Conservation (phyloP, 1,140 invertebrate genomes). For the Drosophila nigromelanica region DNA sequence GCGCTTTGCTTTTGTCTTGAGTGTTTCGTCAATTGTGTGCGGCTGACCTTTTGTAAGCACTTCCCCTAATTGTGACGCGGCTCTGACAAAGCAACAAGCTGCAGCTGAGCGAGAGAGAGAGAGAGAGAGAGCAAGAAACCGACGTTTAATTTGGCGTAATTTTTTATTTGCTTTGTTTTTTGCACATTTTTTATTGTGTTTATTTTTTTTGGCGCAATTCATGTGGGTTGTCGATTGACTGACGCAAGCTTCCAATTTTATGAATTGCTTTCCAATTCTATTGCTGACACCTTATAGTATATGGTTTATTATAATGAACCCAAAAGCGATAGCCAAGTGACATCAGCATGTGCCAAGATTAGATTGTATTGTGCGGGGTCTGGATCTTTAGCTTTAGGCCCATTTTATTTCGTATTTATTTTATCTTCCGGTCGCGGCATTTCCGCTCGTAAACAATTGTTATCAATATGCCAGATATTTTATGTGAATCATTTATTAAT, state of each 20-base stretch:
- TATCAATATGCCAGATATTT: slow-evolving; percentile 28
- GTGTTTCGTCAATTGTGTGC: slow-evolving; percentile 60
- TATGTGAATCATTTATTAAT: slow-evolving; percentile 64
- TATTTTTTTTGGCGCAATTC: slow-evolving; percentile 34
- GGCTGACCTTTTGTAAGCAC: slow-evolving; percentile 73
- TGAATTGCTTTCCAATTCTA: slow-evolving; percentile 52
- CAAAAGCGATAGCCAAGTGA: slow-evolving; percentile 25
- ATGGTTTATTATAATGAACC: slow-evolving; percentile 2
- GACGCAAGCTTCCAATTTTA: slow-evolving; percentile 65
- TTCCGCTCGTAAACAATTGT: slow-evolving; percentile 53
- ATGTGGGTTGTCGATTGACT: slow-evolving; percentile 54
- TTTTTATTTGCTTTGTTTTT: slow-evolving; percentile 52
- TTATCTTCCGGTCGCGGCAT: slow-evolving; percentile 48
- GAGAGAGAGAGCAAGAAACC: slow-evolving; percentile 28
- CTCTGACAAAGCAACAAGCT: slow-evolving; percentile 34
- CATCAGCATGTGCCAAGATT: slow-evolving; percentile 33
- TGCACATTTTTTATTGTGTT: slow-evolving; percentile 44
- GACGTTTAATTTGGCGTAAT: slow-evolving; percentile 59
- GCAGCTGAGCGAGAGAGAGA: neutral
- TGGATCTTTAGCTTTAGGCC: neutral
- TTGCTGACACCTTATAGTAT: slow-evolving; percentile 23
- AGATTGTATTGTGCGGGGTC: slow-evolving; percentile 20
- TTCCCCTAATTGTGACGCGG: slow-evolving; percentile 72
- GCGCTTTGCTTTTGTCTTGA: slow-evolving; percentile 49
- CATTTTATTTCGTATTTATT: slow-evolving; percentile 10